phyloP scores from a whole-genome alignment of 2,113 vertebrate genomes.

The Macrotus californicus region DNA sequence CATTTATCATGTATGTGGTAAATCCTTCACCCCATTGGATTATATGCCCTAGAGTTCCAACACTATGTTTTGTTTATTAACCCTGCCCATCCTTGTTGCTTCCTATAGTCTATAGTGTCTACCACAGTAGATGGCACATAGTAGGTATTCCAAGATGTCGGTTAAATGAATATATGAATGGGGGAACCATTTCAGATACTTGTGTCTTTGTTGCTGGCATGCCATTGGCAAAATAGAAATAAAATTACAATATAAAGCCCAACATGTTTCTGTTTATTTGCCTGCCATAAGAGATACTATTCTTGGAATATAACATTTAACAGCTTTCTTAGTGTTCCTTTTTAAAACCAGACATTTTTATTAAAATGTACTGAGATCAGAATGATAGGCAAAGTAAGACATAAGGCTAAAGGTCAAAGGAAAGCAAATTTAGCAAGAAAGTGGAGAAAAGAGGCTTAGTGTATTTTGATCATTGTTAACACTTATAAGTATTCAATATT shows the following conservation, averaged over 20 bases:
- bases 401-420: background rate
- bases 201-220: background rate
- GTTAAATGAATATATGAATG: background rate
- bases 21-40: background rate
- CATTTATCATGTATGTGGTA: background rate
- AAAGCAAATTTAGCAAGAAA: slow-evolving; percentile 1
- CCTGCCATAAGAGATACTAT: background rate
- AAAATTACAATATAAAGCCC: background rate
- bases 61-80: background rate
- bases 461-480: background rate
- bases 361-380: background rate
- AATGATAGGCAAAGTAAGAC: background rate
- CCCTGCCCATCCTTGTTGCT: background rate
- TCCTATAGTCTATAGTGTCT: background rate
- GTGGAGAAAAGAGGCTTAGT: background rate
- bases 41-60: background rate
- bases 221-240: background rate
- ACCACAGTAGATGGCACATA: too few relatives aligned
- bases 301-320: background rate
- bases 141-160: background rate
- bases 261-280: background rate
- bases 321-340: slow-evolving; percentile 24
- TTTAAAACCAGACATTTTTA: slow-evolving; percentile 22
- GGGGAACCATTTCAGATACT: background rate
- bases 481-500: background rate